These are phyloP conservation scores for Drosophila hydei DNA, from an alignment of 1,140 invertebrate genomes.

Conservation along the genomic window DNA sequence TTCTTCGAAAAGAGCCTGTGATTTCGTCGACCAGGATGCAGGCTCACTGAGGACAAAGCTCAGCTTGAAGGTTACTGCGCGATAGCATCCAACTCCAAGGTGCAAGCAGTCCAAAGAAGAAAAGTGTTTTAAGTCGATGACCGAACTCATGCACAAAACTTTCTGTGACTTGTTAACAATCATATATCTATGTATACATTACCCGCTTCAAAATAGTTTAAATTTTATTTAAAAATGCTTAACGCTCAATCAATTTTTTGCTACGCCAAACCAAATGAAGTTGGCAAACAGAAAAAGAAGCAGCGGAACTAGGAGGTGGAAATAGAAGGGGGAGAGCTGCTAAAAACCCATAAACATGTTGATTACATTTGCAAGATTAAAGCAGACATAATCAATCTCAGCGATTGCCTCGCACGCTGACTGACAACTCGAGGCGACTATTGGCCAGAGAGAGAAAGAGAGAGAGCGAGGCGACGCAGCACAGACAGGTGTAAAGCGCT, in stretches of 20 bases:
- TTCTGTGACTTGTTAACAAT: no score
- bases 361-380: conserved; percentile 64
- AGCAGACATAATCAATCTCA: conserved; percentile 69
- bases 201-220: no score
- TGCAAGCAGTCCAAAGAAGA: no score
- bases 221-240: background rate
- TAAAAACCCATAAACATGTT: conserved; percentile 42
- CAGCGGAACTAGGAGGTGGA: background rate
- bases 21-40: no score
- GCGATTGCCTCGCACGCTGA: conserved; percentile 48
- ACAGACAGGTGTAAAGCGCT: conserved; percentile 47
- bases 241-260: conserved; percentile 2
- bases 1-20: no score
- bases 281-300: conserved; percentile 30
- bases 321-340: background rate
- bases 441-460: background rate
- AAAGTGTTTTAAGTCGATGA: no score
- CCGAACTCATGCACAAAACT: no score
- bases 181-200: no score
- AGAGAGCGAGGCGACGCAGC: background rate
- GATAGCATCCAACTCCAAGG: no score
- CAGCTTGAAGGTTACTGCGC: no score
- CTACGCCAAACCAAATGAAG: conserved; percentile 33
- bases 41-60: no score
- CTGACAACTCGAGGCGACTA: conserved; percentile 13